Evolutionary conservation across 2,888 invertebrate genomes (phyloP).

Genomic region (Callimorpha dominula): DNA sequence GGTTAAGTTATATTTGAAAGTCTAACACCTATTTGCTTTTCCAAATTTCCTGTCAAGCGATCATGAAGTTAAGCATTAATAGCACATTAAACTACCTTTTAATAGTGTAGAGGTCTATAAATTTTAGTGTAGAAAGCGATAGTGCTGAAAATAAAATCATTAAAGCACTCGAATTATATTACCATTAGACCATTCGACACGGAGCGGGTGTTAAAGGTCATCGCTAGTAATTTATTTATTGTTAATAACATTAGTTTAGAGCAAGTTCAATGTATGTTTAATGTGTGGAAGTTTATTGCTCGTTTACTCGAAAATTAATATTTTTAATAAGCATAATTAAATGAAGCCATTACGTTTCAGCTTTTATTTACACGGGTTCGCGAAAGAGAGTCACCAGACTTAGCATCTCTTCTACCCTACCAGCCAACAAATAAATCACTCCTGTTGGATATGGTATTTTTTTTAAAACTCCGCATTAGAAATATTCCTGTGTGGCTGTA

Average conservation of each 20-base stretch:
- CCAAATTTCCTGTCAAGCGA: not conserved
- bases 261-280: not conserved
- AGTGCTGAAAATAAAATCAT: not conserved
- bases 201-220: not conserved
- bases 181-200: not conserved
- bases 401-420: too few relatives aligned
- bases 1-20: not conserved
- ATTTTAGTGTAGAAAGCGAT: not conserved
- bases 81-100: not conserved
- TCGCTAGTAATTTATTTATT: constrained; percentile 3
- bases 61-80: not conserved
- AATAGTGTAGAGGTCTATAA: not conserved
- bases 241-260: not conserved
- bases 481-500: too few relatives aligned
- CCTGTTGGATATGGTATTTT: too few relatives aligned
- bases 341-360: too few relatives aligned
- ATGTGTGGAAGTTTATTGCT: constrained; percentile 7
- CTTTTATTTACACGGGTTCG: too few relatives aligned
- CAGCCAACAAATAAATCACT: too few relatives aligned
- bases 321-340: not conserved
- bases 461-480: too few relatives aligned
- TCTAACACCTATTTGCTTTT: not conserved
- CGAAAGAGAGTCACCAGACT: too few relatives aligned
- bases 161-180: not conserved
- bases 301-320: not conserved